These are phyloP conservation scores for Rambutsinella grinnellia DNA, from an alignment of 2,888 invertebrate genomes.

Conservation along the genomic window DNA sequence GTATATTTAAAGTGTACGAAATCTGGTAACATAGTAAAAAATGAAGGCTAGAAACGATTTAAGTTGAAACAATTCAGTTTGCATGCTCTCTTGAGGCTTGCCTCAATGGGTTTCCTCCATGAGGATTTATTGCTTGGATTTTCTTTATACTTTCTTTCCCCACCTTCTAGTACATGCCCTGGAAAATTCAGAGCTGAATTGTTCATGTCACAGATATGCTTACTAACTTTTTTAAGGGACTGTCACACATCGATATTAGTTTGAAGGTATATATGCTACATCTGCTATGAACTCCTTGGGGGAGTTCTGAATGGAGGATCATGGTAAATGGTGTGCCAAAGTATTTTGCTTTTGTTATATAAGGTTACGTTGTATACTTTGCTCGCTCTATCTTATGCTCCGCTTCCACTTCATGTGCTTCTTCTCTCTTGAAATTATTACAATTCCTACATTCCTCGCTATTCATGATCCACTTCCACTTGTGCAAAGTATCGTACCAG, in stretches of 20 bases:
- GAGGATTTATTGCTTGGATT: constrained; percentile 50
- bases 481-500: too few species aligned
- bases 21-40: constrained; percentile 3
- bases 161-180: background rate
- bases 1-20: background rate
- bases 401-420: background rate
- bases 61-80: constrained; percentile 53
- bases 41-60: constrained; percentile 30
- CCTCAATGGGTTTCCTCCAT: constrained; percentile 49
- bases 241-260: too few species aligned
- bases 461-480: too few species aligned
- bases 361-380: background rate
- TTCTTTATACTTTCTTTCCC: constrained; percentile 26
- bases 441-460: too few species aligned
- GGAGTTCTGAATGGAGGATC: too few species aligned
- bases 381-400: background rate
- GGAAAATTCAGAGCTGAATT: too few species aligned
- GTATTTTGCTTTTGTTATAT: background rate
- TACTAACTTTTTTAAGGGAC: too few species aligned
- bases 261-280: too few species aligned
- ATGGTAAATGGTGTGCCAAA: background rate
- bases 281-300: too few species aligned
- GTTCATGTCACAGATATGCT: too few species aligned
- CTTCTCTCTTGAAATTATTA: constrained; percentile 35
- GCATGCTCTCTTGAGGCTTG: constrained; percentile 50